A percentile compares a stretch with the other conserved stretches of the same genome.
Evolutionary conservation across 1,140 invertebrate species (phyloP).

Genomic region (Scaptodrosophila lebanonensis): DNA sequence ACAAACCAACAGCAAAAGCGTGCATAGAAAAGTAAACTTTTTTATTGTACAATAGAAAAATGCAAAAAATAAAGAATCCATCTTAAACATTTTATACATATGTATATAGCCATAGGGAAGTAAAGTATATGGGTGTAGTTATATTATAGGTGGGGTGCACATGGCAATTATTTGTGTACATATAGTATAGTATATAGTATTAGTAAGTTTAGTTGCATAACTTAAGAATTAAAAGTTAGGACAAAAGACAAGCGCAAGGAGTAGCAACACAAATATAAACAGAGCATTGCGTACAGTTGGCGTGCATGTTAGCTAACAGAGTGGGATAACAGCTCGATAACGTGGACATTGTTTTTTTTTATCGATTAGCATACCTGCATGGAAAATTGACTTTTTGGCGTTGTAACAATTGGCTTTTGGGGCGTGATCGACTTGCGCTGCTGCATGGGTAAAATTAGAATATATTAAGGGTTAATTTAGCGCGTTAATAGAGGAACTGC

Average conservation of each 20-base stretch:
- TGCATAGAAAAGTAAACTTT: constrained; percentile 48
- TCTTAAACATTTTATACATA: no score
- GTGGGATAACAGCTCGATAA: constrained; percentile 20
- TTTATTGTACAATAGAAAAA: constrained; percentile 43
- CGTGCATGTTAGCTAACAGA: constrained; percentile 48
- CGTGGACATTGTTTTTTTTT: constrained; percentile 16
- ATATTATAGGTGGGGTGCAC: no score
- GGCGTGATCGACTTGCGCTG: constrained; percentile 75
- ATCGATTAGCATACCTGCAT: constrained; percentile 72
- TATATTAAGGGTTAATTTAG: constrained; percentile 21
- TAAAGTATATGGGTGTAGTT: no score
- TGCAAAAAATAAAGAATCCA: constrained; percentile 29
- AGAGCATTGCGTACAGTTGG: constrained; percentile 23
- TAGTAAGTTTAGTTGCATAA: constrained; percentile 29
- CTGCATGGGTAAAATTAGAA: constrained; percentile 48
- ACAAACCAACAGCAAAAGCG: constrained; percentile 55
- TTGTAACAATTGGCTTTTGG: constrained; percentile 55
- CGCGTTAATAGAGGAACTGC: constrained; percentile 45
- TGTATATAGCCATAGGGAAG: no score
- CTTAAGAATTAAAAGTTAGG: constrained; percentile 35
- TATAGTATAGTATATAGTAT: constrained; percentile 28
- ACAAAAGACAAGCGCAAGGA: constrained; percentile 10
- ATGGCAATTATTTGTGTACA: no score
- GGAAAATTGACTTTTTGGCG: constrained; percentile 76
- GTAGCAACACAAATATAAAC: neutral